Base-by-base conservation (phyloP, 2,797 vertebrate species). In the Sparidentex hasta region DNA sequence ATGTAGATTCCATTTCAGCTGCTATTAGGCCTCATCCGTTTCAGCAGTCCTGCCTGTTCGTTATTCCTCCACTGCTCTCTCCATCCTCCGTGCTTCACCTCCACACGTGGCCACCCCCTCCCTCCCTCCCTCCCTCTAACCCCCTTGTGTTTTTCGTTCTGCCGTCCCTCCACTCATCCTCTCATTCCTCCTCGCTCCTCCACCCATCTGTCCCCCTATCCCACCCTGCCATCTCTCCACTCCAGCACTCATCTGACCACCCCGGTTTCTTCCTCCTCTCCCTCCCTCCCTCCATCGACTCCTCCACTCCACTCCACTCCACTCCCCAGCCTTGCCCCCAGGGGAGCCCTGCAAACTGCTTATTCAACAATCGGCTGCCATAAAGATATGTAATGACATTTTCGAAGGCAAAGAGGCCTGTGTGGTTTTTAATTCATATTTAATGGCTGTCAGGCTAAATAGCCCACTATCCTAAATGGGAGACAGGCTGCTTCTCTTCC, bases 361-460 rank as follows among this genome's bases (percentile, higher is more conserved):
- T 95, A 96, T 95, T 95, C 95, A 96, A 96, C 95, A 96, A 95
- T 92, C 84, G 86, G 87, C 93, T n/a, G 88, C 94, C 94, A 95
- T 96, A 94, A 95, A 95, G 94, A 95, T 93, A 92, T 95, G 93
- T 96, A 96, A 96, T 95, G 95, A 95, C 95, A 96, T 95, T 96
- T 95, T 89, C 81, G 88, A 85, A 94, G 92, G 93, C 94, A 96
- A 96, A 96, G 95, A 96, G 95, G 95, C 94, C 95, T 94, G 93
- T 95, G 95, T 94, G 95, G 95, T 95, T 95, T 96, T 95, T 95
- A 95, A 95, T 96, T 96, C 95, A 95, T 95, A 95, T 95, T 95
- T 96, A 96, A 96, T 95, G 95, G 93, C 88, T 80, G 93, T 92
- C 94, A 94, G 94, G 88, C 93, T 96, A 95, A 96, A 96, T 93